Conservation (phyloP, 1,140 invertebrate species). For the Belonocnema kinseyi region DNA sequence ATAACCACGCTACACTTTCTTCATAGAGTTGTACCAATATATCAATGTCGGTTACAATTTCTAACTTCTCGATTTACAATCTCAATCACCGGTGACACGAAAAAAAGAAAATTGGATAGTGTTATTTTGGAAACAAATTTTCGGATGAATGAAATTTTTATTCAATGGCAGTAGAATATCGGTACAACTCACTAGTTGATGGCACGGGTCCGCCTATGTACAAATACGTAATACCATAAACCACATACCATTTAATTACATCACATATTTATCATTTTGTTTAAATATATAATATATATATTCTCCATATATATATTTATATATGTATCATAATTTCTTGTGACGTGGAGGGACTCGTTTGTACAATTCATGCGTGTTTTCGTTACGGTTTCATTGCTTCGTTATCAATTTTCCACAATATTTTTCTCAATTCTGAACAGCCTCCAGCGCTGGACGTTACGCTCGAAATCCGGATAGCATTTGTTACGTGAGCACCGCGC, state of each 20-base stretch:
- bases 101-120: no score
- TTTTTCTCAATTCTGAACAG: conserved; percentile 60
- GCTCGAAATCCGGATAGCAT: conserved; percentile 33
- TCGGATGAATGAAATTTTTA: conserved; percentile 28
- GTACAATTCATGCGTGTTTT: conserved; percentile 75
- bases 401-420: conserved; percentile 61
- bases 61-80: no score
- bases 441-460: conserved; percentile 60
- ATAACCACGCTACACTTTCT: conserved; percentile 74
- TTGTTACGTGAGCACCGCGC: conserved; percentile 32
- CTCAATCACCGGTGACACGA: no score
- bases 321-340: conserved; percentile 69
- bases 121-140: no score
- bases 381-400: conserved; percentile 74
- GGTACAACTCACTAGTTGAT: conserved; percentile 75
- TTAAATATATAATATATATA: conserved; percentile 62
- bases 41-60: conserved; percentile 39
- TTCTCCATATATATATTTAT: conserved; percentile 58
- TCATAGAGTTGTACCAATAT: conserved; percentile 74
- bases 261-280: conserved; percentile 73
- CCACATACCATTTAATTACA: conserved; percentile 76
- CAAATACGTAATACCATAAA: conserved; percentile 75
- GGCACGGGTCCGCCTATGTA: conserved; percentile 75
- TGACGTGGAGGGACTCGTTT: conserved; percentile 76
- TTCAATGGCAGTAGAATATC: conserved; percentile 66